A percentile compares a stretch with the other conserved stretches of the same genome.
Evolutionary conservation across 2,113 vertebrate species (phyloP).

Genomic region (Hemibagrus wyckioides): DNA sequence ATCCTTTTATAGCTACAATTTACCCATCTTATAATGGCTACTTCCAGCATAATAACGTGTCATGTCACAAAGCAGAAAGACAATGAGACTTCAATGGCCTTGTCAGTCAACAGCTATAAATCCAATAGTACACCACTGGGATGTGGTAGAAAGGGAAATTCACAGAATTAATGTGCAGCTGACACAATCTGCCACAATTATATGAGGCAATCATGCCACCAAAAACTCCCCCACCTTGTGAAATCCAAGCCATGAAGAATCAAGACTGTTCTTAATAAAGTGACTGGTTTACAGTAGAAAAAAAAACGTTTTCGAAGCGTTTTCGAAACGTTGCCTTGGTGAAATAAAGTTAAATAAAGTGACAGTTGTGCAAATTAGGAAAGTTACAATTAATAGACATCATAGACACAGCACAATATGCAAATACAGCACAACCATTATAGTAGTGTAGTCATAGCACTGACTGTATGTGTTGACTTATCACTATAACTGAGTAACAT

Average conservation of each 20-base stretch:
- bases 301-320: not conserved
- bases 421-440: not conserved
- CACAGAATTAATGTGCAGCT: not conserved
- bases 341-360: not conserved
- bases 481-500: not conserved
- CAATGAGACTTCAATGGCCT: not conserved
- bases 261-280: not conserved
- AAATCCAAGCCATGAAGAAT: not conserved
- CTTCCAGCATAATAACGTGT: not conserved
- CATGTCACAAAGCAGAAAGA: not conserved
- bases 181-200: not conserved
- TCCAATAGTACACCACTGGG: not conserved
- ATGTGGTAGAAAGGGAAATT: not conserved
- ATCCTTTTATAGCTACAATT: not conserved
- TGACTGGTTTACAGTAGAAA: not conserved
- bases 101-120: not conserved
- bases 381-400: not conserved
- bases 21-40: not conserved
- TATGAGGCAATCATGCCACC: not conserved
- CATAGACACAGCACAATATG: not conserved
- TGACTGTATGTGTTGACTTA: not conserved
- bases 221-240: not conserved
- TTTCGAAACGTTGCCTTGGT: not conserved
- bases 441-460: not conserved
- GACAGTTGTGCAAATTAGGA: not conserved